Conservation (phyloP, 2,888 invertebrate genomes). For the Chloromyia formosa region DNA sequence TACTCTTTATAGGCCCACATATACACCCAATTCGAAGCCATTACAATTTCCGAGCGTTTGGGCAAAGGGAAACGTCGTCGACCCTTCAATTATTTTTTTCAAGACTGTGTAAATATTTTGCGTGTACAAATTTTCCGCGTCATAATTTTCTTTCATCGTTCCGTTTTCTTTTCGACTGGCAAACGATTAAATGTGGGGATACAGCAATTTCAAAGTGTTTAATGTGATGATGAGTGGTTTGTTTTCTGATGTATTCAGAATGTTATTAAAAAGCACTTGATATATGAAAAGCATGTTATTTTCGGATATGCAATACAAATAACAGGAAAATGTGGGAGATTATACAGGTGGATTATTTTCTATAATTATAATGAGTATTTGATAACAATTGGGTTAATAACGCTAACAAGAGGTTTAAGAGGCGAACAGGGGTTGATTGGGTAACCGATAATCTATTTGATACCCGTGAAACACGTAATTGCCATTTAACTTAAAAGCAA, state of each 20-base stretch:
- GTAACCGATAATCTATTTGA: no score
- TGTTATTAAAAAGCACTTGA: slow-evolving; percentile 35
- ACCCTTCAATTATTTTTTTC: slow-evolving; percentile 8
- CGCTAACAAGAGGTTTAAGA: no score
- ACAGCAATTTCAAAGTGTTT: slow-evolving; percentile 24
- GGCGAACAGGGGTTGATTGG: no score
- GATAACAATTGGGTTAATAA: no score
- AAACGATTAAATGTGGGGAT: neutral
- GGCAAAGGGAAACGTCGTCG: neutral
- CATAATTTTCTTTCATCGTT: slow-evolving; percentile 43
- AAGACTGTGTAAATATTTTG: slow-evolving; percentile 47
- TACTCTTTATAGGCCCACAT: slow-evolving; percentile 18
- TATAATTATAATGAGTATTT: neutral
- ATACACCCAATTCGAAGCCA: neutral
- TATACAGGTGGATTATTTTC: slow-evolving; percentile 21
- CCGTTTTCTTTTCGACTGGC: slow-evolving; percentile 4
- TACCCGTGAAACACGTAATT: no score
- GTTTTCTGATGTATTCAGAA: slow-evolving; percentile 30
- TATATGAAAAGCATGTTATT: slow-evolving; percentile 1
- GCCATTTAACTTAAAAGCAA: no score
- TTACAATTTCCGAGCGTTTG: slow-evolving; percentile 5
- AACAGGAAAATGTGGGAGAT: slow-evolving; percentile 22
- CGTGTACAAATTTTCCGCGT: slow-evolving; percentile 49
- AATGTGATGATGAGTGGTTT: slow-evolving; percentile 36
- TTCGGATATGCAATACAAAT: neutral